phyloP scores from a whole-genome alignment of 2,888 invertebrate genomes.

The Bimastos eiseni region DNA sequence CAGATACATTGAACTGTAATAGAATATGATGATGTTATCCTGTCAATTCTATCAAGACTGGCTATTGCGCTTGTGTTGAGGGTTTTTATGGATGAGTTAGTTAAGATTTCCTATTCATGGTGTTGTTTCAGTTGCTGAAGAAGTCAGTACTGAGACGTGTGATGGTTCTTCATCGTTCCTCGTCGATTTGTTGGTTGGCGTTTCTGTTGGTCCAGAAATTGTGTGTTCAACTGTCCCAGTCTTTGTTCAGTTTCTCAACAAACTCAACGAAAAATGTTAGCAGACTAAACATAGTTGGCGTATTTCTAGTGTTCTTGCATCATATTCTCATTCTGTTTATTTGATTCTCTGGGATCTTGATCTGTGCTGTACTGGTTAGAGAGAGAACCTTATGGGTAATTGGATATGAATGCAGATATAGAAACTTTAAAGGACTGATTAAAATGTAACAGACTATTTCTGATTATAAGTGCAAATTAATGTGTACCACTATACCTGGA shows the following conservation, averaged over 20 bases:
- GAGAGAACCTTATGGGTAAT: too few species aligned
- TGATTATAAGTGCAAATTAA: neutral
- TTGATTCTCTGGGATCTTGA: neutral
- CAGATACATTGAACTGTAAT: neutral
- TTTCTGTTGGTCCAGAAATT: slow-evolving; percentile 14
- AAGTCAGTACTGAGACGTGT: neutral
- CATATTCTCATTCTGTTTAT: neutral
- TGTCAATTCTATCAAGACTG: neutral
- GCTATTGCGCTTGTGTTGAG: neutral
- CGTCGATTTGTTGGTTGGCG: neutral
- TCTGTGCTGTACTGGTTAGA: neutral
- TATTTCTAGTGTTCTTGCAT: slow-evolving; percentile 13
- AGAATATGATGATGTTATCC: neutral
- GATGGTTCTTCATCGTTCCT: neutral
- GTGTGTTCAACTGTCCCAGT: neutral
- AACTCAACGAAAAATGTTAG: neutral
- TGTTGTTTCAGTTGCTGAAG: neutral
- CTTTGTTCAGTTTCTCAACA: slow-evolving; percentile 14
- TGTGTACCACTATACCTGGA: too few species aligned
- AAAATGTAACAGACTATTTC: neutral
- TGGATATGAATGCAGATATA: neutral
- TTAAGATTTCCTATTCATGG: neutral
- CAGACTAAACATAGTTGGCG: neutral
- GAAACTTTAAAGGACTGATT: neutral
- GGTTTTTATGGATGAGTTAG: neutral